Conservation (phyloP, 2,888 invertebrate genomes). For the Dynastes maya region DNA sequence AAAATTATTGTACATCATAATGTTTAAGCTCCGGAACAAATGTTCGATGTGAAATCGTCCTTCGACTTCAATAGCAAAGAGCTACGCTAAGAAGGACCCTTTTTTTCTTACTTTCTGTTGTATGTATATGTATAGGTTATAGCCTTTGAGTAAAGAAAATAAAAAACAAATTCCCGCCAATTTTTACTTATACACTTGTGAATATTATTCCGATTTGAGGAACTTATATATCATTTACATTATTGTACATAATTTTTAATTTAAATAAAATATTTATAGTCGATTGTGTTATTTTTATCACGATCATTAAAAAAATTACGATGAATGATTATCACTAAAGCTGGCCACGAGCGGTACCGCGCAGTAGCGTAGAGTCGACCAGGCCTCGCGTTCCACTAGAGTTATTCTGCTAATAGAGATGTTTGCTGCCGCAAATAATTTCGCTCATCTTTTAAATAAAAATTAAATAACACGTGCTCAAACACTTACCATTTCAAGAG, state of each 20-base stretch:
- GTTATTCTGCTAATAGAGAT: no score
- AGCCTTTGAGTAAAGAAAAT: constrained; percentile 10
- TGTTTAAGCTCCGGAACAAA: constrained; percentile 23
- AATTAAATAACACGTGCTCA: no score
- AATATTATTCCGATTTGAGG: constrained; percentile 14
- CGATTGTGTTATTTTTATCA: not conserved
- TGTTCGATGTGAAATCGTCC: not conserved
- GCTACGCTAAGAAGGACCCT: not conserved
- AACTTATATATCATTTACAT: constrained; percentile 23
- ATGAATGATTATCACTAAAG: no score
- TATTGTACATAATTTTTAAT: constrained; percentile 45
- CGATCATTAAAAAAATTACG: no score
- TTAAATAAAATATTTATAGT: constrained; percentile 48
- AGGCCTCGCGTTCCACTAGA: no score
- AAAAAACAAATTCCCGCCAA: constrained; percentile 15
- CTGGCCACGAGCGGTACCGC: no score
- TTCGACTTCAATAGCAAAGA: no score
- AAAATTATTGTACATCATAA: not conserved
- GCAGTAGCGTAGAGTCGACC: no score
- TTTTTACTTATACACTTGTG: not conserved
- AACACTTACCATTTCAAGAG: no score
- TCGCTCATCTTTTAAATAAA: no score
- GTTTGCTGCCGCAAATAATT: no score
- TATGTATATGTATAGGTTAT: constrained; percentile 31
- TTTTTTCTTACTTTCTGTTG: not conserved